Conservation (phyloP, 2,797 vertebrate genomes). For the Alcedo quadribrachys region DNA sequence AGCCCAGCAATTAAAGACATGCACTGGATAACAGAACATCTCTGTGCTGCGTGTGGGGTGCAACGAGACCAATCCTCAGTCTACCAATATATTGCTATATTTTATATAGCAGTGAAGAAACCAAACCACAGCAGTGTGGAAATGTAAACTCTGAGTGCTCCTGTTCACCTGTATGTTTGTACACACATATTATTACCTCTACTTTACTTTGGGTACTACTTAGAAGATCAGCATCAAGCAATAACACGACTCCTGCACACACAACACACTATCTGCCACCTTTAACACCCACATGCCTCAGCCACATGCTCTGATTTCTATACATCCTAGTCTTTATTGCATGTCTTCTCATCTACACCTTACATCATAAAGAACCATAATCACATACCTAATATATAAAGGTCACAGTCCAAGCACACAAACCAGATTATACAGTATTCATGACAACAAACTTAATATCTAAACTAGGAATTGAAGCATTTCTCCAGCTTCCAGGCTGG, state of each 20-base stretch:
- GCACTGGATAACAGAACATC: fast-evolving
- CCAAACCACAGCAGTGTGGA: neutral
- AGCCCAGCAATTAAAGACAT: neutral
- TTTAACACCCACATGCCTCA: neutral
- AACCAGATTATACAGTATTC: neutral
- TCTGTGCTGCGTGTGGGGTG: neutral
- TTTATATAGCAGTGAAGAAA: neutral
- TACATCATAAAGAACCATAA: neutral
- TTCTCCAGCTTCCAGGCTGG: neutral
- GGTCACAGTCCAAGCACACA: neutral
- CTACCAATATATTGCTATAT: neutral
- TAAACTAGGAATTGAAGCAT: neutral
- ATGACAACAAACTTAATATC: neutral
- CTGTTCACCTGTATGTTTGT: neutral
- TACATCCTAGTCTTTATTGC: neutral
- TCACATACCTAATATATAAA: neutral
- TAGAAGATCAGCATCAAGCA: neutral
- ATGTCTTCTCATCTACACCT: neutral
- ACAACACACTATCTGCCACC: neutral
- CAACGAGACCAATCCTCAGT: neutral
- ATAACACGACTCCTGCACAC: neutral
- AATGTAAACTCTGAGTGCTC: neutral
- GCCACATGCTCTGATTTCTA: neutral
- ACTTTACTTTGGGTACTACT: neutral
- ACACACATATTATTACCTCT: neutral